Evolutionary conservation across 1,140 invertebrate species (phyloP).

Genomic region (Coptotermes formosanus): DNA sequence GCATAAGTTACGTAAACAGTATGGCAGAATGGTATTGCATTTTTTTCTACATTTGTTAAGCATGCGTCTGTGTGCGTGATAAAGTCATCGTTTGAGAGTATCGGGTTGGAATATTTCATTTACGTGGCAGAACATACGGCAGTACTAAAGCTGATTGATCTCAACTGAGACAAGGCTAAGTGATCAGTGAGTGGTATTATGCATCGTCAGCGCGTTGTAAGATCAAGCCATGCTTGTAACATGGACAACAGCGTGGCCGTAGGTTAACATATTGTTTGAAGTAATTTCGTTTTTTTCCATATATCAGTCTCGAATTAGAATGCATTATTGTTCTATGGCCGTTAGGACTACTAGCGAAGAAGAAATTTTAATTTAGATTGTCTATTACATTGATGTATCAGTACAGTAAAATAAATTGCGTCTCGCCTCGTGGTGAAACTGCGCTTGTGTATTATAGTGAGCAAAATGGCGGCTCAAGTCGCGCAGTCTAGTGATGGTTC

Average conservation of each 20-base stretch:
- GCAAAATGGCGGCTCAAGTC: slow-evolving; percentile 41
- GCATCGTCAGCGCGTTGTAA: not conserved
- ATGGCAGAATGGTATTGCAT: not conserved
- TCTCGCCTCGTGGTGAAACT: slow-evolving; percentile 31
- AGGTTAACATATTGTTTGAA: slow-evolving; percentile 33
- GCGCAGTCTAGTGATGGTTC: slow-evolving; percentile 40
- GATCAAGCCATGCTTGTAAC: slow-evolving; percentile 31
- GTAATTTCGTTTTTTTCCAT: not conserved
- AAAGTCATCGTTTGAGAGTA: not conserved
- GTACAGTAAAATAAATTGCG: slow-evolving; percentile 22
- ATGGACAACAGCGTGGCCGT: slow-evolving; percentile 24
- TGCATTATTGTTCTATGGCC: not conserved
- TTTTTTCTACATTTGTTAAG: not conserved
- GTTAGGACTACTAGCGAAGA: not conserved
- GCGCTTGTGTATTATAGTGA: slow-evolving; percentile 20
- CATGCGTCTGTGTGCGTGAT: not conserved
- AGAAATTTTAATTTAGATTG: slow-evolving; percentile 10
- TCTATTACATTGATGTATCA: slow-evolving; percentile 21
- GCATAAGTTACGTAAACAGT: not conserved
- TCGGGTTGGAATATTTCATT: not conserved
- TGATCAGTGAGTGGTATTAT: not conserved
- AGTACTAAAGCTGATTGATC: not conserved
- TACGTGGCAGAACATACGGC: not conserved
- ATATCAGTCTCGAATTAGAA: not conserved
- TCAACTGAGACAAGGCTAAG: not conserved